These are phyloP conservation scores for Dryomyza anilis DNA, from an alignment of 2,888 invertebrate genomes.

Conservation along the genomic window DNA sequence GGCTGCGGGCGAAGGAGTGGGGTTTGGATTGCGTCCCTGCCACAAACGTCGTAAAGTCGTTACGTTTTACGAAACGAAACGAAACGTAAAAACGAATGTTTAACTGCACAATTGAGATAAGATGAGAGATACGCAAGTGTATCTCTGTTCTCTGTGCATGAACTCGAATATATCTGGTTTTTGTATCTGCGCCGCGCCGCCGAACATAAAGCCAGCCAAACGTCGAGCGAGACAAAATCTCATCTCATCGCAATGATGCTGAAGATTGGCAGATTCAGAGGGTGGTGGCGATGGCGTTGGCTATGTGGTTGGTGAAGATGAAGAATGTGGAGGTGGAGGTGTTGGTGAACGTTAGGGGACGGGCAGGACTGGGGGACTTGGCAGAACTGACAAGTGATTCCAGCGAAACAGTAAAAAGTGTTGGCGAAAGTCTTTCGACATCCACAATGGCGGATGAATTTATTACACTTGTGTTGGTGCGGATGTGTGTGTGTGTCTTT, in stretches of 20 bases:
- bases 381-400: slow-evolving; percentile 23
- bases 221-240: slow-evolving; percentile 8
- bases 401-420: slow-evolving; percentile 24
- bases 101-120: slow-evolving; percentile 61
- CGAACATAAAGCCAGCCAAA: too few relatives aligned
- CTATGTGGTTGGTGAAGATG: slow-evolving; percentile 32
- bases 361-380: neutral
- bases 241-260: slow-evolving; percentile 9
- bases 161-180: too few relatives aligned
- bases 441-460: slow-evolving; percentile 13
- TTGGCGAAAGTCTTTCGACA: neutral
- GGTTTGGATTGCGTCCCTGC: neutral
- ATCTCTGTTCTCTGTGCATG: slow-evolving; percentile 6
- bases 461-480: neutral
- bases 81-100: slow-evolving; percentile 39
- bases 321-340: slow-evolving; percentile 26
- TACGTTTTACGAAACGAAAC: too few relatives aligned
- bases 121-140: slow-evolving; percentile 54
- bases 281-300: slow-evolving; percentile 29
- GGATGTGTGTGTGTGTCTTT: slow-evolving; percentile 21
- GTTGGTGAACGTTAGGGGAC: neutral
- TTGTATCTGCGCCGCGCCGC: slow-evolving; percentile 7
- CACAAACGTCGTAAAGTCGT: slow-evolving; percentile 15
- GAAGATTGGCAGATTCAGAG: slow-evolving; percentile 26
- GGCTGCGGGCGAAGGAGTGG: neutral